Evolutionary conservation across 64 coral and sea anemone species (phyloP), one percentile per base, ranked within the genome.

Genomic region (Anthopleura sola): DNA sequence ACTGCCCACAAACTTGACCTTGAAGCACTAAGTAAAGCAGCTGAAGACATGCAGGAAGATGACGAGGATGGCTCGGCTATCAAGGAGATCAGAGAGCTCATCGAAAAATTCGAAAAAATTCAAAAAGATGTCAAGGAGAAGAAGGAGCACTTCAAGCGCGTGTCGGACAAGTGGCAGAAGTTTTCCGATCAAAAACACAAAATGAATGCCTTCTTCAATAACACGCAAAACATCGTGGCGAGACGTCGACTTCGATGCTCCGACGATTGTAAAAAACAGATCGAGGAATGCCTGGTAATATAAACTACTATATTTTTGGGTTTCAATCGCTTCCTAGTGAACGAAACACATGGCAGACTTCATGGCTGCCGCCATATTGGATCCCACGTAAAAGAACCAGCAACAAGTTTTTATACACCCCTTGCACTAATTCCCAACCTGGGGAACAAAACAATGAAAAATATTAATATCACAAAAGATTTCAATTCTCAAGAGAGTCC

Each of bases 141-240:
- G 32, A 91, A 88, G 53, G 75, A 87, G 84, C 89, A 88, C 64
- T 95, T 95, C 69, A 80, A 95, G 78, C 82, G 87, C 39, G 84
- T 95, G 0, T 86, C 91, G 2, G 78, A 78, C 50, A 95, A 95
- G 58, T 95, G 94, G 94, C 81, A 85, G 51, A 95, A 71, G 48
- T 92, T 95, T 84, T 88, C 94, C 7, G 83, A 92, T 19, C 90
- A 95, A 31, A 95, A 95, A 83, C 86, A 95, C 77, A 95, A 95
- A 44, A 95, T 95, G 94, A 88, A 91, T 18, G 58, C 87, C 28
- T 95, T 95, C 78, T 95, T 95, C 32, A 91, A 86, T 32, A 95
- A 95, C 62, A 97, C 90, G 20, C 94, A 87, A 17, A 92, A 82
- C 24, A 97, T 92, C 57, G 94, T 97, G 53, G 58, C 84, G 3